Percentiles rank a stretch among this genome's conserved stretches.
phyloP scores from a whole-genome alignment of 2,797 vertebrate species.

The Yasuhikotakia modesta region DNA sequence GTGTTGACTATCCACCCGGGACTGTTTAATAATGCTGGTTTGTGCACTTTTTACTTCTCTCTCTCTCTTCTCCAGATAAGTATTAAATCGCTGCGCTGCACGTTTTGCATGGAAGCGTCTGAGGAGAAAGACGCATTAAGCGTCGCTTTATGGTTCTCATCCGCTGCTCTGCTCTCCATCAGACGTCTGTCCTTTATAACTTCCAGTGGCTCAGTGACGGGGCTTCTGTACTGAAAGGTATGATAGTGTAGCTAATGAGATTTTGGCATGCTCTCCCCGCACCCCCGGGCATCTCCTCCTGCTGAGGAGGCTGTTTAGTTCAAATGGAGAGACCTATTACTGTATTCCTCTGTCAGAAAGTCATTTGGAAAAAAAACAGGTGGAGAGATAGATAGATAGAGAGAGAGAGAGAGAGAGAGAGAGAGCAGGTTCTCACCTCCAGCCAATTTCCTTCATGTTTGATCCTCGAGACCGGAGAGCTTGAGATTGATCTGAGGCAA shows the following conservation, averaged over 20 bases:
- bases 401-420: not conserved
- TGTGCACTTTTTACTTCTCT: conserved; percentile 70
- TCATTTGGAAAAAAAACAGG: conserved; percentile 55
- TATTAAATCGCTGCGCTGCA: conserved; percentile 69
- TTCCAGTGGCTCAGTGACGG: conserved; percentile 59
- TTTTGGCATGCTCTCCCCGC: conserved; percentile 63
- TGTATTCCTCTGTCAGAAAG: conserved; percentile 67
- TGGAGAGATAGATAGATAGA: not conserved
- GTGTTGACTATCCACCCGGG: conserved; percentile 68
- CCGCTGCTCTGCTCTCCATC: conserved; percentile 29
- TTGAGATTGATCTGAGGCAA: conserved; percentile 70
- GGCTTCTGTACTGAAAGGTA: conserved; percentile 61
- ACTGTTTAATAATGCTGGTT: conserved; percentile 76
- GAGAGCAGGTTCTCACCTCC: conserved; percentile 66
- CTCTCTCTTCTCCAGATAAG: conserved; percentile 49
- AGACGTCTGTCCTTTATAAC: conserved; percentile 64
- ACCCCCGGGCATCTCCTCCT: conserved; percentile 60
- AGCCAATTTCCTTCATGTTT: conserved; percentile 73
- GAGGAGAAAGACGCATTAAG: conserved; percentile 40
- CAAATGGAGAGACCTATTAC: conserved; percentile 76
- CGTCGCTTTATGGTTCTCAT: conserved; percentile 58
- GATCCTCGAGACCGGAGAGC: conserved; percentile 67
- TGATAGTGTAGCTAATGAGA: conserved; percentile 76
- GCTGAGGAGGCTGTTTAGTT: conserved; percentile 68
- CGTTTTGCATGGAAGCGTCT: conserved; percentile 52